These are phyloP conservation scores for Thamnophis sirtalis DNA, from an alignment of 2,113 vertebrate genomes.

Conservation along the genomic window DNA sequence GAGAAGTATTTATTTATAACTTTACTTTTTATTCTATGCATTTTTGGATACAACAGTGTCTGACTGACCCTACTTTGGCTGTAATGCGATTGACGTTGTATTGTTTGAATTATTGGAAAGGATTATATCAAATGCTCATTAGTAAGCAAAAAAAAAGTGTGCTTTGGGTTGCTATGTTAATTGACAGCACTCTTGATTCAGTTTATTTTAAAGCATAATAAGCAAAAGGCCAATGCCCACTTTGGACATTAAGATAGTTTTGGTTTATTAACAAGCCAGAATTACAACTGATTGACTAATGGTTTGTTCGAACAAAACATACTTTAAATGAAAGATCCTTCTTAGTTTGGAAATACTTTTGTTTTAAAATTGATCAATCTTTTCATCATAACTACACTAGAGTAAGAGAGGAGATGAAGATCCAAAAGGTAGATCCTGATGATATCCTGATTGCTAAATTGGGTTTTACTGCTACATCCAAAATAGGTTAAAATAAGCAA, in stretches of 20 bases:
- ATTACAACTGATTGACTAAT: background rate
- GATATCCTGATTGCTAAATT: background rate
- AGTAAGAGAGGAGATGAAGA: background rate
- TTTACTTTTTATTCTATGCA: background rate
- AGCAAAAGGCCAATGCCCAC: background rate
- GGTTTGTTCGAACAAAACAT: background rate
- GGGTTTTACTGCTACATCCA: background rate
- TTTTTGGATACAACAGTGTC: background rate
- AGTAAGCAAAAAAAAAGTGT: background rate
- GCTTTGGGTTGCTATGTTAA: background rate
- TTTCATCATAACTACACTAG: background rate
- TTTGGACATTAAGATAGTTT: background rate
- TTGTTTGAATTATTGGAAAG: background rate
- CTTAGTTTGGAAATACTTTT: background rate
- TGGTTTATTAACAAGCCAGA: background rate
- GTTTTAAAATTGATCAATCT: background rate
- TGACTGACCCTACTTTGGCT: background rate
- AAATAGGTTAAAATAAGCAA: background rate
- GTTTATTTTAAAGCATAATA: background rate
- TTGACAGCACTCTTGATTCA: background rate
- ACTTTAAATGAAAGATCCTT: background rate
- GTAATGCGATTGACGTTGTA: background rate
- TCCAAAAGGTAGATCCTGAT: background rate
- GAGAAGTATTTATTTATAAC: background rate
- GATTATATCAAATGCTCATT: background rate